phyloP scores from a whole-genome alignment of 2,888 invertebrate genomes.

The Tiphia femorata region DNA sequence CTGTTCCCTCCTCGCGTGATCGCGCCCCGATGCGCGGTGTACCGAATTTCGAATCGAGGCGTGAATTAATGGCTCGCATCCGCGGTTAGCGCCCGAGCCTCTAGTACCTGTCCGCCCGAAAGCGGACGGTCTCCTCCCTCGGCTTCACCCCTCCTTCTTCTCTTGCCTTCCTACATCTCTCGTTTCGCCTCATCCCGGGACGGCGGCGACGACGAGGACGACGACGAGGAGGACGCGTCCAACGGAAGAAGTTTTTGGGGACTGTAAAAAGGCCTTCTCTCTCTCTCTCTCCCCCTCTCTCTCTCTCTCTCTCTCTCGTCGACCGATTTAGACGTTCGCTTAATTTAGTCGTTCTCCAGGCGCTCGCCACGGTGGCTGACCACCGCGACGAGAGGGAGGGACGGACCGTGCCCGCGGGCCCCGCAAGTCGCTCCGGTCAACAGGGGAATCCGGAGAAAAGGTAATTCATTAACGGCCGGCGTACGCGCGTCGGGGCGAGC shows the following conservation, averaged over 20 bases:
- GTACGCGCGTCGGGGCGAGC: not conserved
- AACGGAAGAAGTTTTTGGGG: too few relatives aligned
- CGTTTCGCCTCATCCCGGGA: not conserved
- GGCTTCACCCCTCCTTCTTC: too few relatives aligned
- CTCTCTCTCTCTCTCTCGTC: constrained; percentile 11
- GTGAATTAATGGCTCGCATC: constrained; percentile 37
- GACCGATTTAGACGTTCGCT: constrained; percentile 60
- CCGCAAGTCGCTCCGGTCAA: too few relatives aligned
- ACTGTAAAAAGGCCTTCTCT: too few relatives aligned
- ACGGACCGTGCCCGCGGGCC: constrained; percentile 16
- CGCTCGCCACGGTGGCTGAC: constrained; percentile 15
- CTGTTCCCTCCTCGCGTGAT: constrained; percentile 28
- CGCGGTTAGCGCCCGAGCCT: not conserved
- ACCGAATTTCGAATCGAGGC: constrained; percentile 44
- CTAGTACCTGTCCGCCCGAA: constrained; percentile 2
- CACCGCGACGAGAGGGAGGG: constrained; percentile 16
- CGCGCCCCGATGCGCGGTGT: constrained; percentile 19
- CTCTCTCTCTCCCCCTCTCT: constrained; percentile 18
- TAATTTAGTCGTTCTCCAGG: constrained; percentile 60
- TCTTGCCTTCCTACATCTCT: too few relatives aligned
- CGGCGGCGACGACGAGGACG: too few relatives aligned
- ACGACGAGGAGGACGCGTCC: too few relatives aligned
- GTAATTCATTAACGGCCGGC: constrained; percentile 23
- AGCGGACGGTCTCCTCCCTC: too few relatives aligned
- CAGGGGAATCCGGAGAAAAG: constrained; percentile 16